Base-by-base conservation (phyloP, 2,113 vertebrate genomes). In the Sturnus vulgaris region DNA sequence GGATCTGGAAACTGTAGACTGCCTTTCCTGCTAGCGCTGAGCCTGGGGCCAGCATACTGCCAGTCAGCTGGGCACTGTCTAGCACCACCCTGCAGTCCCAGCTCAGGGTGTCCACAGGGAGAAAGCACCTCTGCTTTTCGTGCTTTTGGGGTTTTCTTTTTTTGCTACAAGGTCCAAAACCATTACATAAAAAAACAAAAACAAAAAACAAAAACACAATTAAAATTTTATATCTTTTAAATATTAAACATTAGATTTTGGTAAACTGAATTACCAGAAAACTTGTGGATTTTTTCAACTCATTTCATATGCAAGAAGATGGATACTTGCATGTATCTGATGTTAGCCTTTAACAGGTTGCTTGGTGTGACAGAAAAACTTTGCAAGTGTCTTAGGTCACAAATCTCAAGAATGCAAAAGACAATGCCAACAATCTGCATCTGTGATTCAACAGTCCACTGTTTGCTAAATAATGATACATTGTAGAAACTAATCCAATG, bases 11-110 rank as follows among this genome's bases (percentile, higher is more conserved):
- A 72, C 5, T 30, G 35, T 21, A 33, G 80, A 31, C 21, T 86
- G 39, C 37, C 7, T 60, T 83, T 91, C 47, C 52, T 12, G 0
- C 4, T 24, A n/a, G 42, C 0, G 0, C 20, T 71, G 52, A 66
- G 46, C 22, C 22, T 4, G 2, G 17, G 14, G 28, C 28, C 77
- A 1, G 1, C 75, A 57, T 3, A 1, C 21, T 69, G 35, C 10
- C 16, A 5, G 35, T 35, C 24, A 72, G 0, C 21, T 53, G 63
- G 20, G 25, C 11, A 28, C 81, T 71, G 20, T 17, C n/a, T 61
- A 52, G 8, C 27, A 63, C 35, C 17, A 63, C 12, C 9, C 83
- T 52, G 46, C 7, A 10, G 15, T 52, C 23, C 37, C 44, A 86
- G 57, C 39, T 81, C 2, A 0, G 6, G 5, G 3, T 31, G 21